These are phyloP conservation scores for Erebia palarica DNA, from an alignment of 2,888 invertebrate genomes.

Conservation along the genomic window DNA sequence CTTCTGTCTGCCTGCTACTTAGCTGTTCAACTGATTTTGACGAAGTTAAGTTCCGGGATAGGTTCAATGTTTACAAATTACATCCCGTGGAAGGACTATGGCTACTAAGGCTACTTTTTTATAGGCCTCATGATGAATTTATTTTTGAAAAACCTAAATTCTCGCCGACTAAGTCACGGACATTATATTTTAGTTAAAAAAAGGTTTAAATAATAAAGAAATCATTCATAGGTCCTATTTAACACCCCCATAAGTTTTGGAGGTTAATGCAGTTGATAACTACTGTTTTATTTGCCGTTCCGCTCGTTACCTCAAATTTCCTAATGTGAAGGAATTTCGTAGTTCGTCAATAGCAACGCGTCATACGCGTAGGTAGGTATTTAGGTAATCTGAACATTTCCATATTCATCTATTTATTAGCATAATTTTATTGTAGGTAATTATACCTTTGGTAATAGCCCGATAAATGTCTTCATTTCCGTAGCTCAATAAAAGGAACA, in stretches of 20 bases:
- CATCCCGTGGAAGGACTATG: no score
- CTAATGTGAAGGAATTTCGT: constrained; percentile 35
- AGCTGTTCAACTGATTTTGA: no score
- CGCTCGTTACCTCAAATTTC: constrained; percentile 40
- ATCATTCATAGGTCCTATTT: no score
- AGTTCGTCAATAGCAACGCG: constrained; percentile 30
- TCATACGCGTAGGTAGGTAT: constrained; percentile 19
- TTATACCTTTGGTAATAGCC: constrained; percentile 24
- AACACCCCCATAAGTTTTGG: constrained; percentile 23
- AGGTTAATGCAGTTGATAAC: constrained; percentile 24
- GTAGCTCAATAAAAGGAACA: neutral
- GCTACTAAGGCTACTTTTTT: no score
- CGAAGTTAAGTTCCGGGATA: no score
- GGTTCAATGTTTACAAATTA: no score
- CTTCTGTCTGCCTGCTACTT: no score
- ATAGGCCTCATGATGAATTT: no score
- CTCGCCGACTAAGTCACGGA: no score
- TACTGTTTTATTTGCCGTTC: constrained; percentile 36
- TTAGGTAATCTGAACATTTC: constrained; percentile 27
- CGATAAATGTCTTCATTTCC: constrained; percentile 24
- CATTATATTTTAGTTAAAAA: no score
- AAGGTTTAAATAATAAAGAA: no score
- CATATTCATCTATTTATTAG: constrained; percentile 32
- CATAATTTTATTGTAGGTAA: constrained; percentile 22
- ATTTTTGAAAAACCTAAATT: no score